Evolutionary conservation across 2,888 invertebrate genomes (phyloP), one percentile per base, ranked within the genome.

Genomic region (Macropis europaea): DNA sequence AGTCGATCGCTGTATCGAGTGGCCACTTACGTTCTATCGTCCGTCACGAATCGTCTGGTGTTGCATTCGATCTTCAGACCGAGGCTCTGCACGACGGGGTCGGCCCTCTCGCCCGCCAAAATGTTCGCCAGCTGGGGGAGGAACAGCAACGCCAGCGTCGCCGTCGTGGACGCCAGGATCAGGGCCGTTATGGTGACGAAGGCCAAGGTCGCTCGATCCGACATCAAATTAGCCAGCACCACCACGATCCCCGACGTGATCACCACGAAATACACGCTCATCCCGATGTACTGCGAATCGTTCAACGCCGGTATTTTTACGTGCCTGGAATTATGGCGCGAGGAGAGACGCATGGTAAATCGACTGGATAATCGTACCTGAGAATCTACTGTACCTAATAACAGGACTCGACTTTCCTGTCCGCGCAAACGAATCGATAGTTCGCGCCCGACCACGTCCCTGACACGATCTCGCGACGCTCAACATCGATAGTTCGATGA

Each of bases 201-300:
- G 50, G 95, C 95, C 68, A 96, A 87, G 0, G 96, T 95, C 2
- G 95, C 95, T 66, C 95, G 92, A 82, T 97, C 96, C 1, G 95
- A 95, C 80, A 97, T 94, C 53, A 97, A 93, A 85, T 96, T 96
- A n/a, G 97, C 97, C 73, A 97, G 92, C 3, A 96, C 95, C 3
- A 97, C 97, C 7, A 97, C 96, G 78, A 96, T 94, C 6, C 95
- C 94, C 80, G 96, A 96, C 47, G 95, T 96, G 75, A 97, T 95
- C 52, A 97, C 97, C 0, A 97, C 97, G 95, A 96, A 86, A 87
- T 98, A 97, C 0, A 97, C 97, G 82, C 96, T 97, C 89, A 97
- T 95, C 9, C 96, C 97, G 80, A 98, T 97, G 90, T 97, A 97
- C 87, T 97, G 96, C 3, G 97, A 97, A 90, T 98, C 97, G 90